Conservation (phyloP, 2,113 vertebrate genomes). For the Sinocyclocheilus anshuiensis region DNA sequence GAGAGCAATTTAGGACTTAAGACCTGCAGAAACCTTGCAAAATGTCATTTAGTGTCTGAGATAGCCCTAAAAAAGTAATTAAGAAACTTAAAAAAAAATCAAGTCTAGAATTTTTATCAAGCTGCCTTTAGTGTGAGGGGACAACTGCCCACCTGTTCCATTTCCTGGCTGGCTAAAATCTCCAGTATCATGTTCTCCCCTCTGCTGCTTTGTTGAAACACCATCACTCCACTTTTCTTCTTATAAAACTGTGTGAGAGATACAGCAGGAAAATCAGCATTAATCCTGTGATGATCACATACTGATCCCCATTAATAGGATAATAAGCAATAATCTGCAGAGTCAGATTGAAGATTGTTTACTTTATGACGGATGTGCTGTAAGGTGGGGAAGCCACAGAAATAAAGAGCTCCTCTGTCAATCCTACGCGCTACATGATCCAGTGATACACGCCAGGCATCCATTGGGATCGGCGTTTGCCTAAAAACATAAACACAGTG, state of each 20-base stretch:
- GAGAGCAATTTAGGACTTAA: neutral
- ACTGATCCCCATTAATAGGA: neutral
- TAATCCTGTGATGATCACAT: neutral
- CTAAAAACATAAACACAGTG: constrained; percentile 65
- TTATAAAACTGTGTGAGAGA: constrained; percentile 82
- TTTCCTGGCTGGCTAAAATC: constrained; percentile 73
- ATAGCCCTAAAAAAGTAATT: neutral
- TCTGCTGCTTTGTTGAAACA: constrained; percentile 97
- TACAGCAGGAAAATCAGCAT: neutral
- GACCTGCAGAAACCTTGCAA: neutral
- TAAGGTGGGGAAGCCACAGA: constrained; percentile 96
- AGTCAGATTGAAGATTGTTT: constrained; percentile 47
- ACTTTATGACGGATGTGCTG: constrained; percentile 96
- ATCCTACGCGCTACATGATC: constrained; percentile 77
- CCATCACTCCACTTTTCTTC: constrained; percentile 89
- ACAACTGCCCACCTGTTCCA: constrained; percentile 75
- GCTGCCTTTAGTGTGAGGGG: neutral
- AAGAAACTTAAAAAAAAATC: neutral
- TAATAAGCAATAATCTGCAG: neutral
- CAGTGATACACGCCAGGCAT: constrained; percentile 87
- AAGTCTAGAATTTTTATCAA: neutral
- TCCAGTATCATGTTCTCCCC: constrained; percentile 98
- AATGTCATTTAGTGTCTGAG: neutral
- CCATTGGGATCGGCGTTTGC: constrained; percentile 83
- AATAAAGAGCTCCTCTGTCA: constrained; percentile 87